Base-by-base conservation (phyloP, 2,888 invertebrate genomes). In the Muscina levida region DNA sequence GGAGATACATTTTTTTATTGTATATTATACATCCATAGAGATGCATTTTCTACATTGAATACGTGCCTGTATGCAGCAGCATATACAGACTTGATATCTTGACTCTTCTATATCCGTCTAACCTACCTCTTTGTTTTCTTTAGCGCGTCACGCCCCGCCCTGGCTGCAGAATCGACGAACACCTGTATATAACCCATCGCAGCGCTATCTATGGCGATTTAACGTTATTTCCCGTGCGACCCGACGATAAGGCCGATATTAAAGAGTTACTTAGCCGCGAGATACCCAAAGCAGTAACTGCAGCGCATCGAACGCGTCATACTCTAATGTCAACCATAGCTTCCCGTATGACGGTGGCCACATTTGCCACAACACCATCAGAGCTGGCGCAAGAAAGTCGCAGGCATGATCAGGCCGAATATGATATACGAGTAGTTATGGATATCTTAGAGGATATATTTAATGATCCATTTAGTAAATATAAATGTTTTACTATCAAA, bases 151-250 rank as follows among this genome's bases (percentile, higher is more conserved):
- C 79, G 1, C 85, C 86, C 44, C 88, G 88, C 0, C 86, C 87
- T 0, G 84, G 82, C 15, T 84, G 85, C 44, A 62, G 53, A 22
- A 79, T 85, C 0, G 57, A 82, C 3, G 86, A 88, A 13, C 82
- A 84, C 8, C 42, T 89, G 0, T 90, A 83, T n/a, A 84, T 89
- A 1, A 84, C 86, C 0, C 88, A 89, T 83, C 88, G 88, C 8
- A 84, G 85, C 39, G 85, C 87, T 0, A 75, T 89, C 6, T 85
- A 79, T 72, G 85, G 86, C 0, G 86, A 89, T 1, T 76, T 90
- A 0, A 82, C 75, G 11, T 26, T 89, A 0, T 70, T 72, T n/a
- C 76, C 59, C 0, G 11, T 85, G n/a, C 67, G 78, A 0, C 13
- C 24, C 0, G 26, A 74, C 0, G 90, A 89, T 62, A 8, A 85